Conservation (phyloP, 2,888 invertebrate genomes). For the Tipula confusa region DNA sequence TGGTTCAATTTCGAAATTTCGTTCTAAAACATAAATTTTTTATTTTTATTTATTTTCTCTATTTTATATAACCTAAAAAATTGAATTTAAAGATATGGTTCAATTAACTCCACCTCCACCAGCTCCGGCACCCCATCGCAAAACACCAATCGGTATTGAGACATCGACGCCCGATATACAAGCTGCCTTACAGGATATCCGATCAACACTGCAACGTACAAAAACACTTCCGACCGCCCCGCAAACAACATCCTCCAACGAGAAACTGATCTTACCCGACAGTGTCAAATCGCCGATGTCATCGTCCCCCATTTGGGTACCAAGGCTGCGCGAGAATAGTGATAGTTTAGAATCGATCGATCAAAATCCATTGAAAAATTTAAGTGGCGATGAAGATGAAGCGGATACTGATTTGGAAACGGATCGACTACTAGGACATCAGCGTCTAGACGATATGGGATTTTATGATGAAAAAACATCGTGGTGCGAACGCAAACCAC, state of each 20-base stretch:
- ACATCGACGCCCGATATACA: constrained; percentile 35
- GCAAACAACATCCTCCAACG: constrained; percentile 36
- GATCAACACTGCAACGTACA: constrained; percentile 67
- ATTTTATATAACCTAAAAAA: constrained; percentile 27
- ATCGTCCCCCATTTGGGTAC: constrained; percentile 66
- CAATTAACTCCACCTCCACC: constrained; percentile 67
- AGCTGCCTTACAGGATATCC: constrained; percentile 71
- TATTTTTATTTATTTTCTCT: constrained; percentile 26
- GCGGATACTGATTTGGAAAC: constrained; percentile 97
- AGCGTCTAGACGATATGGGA: constrained; percentile 87
- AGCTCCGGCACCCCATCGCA: constrained; percentile 69
- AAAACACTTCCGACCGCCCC: constrained; percentile 51
- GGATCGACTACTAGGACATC: constrained; percentile 91
- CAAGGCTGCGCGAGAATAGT: constrained; percentile 53
- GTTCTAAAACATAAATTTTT: not conserved
- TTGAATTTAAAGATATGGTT: constrained; percentile 42
- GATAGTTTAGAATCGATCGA: constrained; percentile 31
- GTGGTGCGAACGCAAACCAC: constrained; percentile 44
- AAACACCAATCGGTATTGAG: constrained; percentile 43
- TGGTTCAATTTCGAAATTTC: not conserved
- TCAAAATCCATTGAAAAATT: constrained; percentile 55
- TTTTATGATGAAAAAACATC: constrained; percentile 80
- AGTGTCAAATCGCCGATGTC: constrained; percentile 52
- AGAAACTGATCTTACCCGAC: constrained; percentile 42
- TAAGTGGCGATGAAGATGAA: constrained; percentile 69